These are phyloP conservation scores for Cyphomyrus discorhynchus DNA, from an alignment of 2,113 vertebrate genomes.

Conservation along the genomic window DNA sequence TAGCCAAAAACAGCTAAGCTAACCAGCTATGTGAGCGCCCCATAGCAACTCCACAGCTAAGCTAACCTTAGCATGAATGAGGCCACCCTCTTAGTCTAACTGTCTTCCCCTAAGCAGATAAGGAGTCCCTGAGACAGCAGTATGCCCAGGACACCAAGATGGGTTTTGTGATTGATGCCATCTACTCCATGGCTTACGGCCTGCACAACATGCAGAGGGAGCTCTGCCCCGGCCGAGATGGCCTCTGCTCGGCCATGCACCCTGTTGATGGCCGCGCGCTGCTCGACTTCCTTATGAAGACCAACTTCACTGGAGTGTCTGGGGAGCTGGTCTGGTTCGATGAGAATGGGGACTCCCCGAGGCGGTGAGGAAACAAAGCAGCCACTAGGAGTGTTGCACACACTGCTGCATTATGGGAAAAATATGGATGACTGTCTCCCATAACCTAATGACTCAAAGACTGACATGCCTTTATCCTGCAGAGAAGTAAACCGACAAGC, in stretches of 20 bases:
- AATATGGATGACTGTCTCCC: background rate
- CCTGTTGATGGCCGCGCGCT: slow-evolving; percentile 89
- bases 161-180: slow-evolving; percentile 97
- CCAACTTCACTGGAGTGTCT: slow-evolving; percentile 89
- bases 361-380: slow-evolving; percentile 65
- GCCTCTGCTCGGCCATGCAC: slow-evolving; percentile 86
- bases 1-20: background rate
- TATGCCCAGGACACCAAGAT: slow-evolving; percentile 98
- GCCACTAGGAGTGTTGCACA: background rate
- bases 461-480: background rate
- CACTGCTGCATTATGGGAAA: background rate
- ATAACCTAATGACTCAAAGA: background rate
- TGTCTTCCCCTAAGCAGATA: slow-evolving; percentile 57
- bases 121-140: slow-evolving; percentile 79
- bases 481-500: background rate
- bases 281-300: slow-evolving; percentile 91
- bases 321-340: slow-evolving; percentile 89
- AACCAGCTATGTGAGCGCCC: background rate
- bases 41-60: background rate
- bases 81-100: background rate
- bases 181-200: slow-evolving; percentile 94
- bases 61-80: background rate
- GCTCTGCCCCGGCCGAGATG: slow-evolving; percentile 77
- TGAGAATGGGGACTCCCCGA: slow-evolving; percentile 92
- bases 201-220: slow-evolving; percentile 89